Base-by-base conservation (phyloP, 2,113 vertebrate genomes). In the Centropus unirufus region DNA sequence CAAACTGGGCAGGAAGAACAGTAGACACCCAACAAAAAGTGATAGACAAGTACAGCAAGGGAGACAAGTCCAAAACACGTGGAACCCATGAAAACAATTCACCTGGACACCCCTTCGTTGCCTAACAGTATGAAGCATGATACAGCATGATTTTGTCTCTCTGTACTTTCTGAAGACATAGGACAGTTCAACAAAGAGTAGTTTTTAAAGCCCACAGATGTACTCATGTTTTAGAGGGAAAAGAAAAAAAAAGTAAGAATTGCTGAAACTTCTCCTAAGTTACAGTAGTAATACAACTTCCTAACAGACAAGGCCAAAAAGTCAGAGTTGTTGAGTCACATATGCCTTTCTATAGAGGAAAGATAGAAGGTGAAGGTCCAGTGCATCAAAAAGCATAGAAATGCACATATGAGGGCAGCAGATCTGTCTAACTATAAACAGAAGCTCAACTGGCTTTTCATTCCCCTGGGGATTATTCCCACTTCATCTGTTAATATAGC, bases 401-500 rank as follows among this genome's bases (percentile, higher is more conserved):
- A 78, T 29, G 13, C n/a, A 68, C 26, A 52, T 27, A 30, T 13
- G 34, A 83, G 70, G 64, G 78, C 94, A 89, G 81, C 52, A 68
- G 39, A 52, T 94, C 80, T 82, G 26, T 39, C 36, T 86, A 82
- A 89, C 52, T 49, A 44, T 83, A 92, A 79, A 85, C 86, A 94
- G 74, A 93, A 93, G 74, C 68, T 85, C 49, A 89, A 58, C 58
- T 75, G 74, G 47, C 14, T 89, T 78, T 86, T 62, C 47, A 29
- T 83, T 42, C 93, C 88, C 34, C 70, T 73, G 58, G 36, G 64
- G 68, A 69, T 89, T 69, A 78, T 91, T 96, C 73, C 69, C 68
- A 76, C n/a, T 88, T 95, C 72, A 72, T 58, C 77, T 80, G 49
- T 79, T 93, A 86, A 92, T 73, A 94, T 17, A 83, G 61, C 73